Base-by-base conservation (phyloP, 2,797 vertebrate genomes). In the Bovichtus diacanthus region DNA sequence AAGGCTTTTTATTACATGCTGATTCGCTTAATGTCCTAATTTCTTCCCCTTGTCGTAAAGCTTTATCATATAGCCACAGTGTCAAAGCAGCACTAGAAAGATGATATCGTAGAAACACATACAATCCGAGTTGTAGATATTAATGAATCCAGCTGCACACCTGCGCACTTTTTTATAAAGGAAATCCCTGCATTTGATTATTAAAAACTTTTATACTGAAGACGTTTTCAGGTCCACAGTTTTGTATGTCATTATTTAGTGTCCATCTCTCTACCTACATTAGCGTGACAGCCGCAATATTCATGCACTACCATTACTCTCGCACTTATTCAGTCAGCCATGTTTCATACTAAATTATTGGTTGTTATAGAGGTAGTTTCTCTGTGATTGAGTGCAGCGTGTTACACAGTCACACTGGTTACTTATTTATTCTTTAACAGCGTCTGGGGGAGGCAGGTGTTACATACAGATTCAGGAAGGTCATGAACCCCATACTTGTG, bases 351-450 rank as follows among this genome's bases (percentile, higher is more conserved):
- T 75, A 63, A 83, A 76, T 75, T 13, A 78, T 29, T 66, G 51
- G 49, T 55, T 59, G 29, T 74, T 58, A 38, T 11, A 44, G 67
- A 73, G 59, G 53, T 67, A 76, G 70, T 54, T 68, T 58, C 55
- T 76, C 31, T 82, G 59, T 74, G 66, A 83, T 72, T 56, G 70
- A 81, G 34, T 79, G 53, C 67, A 54, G 39, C 13, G 16, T 72
- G 50, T 66, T 70, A 49, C 46, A 50, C 29, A 64, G 62, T 11
- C 50, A 39, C 46, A 15, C 5, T 53, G 31, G 53, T 65, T 75
- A 47, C 11, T 59, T 69, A 38, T 62, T 77, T 64, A 66, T 49
- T 75, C 41, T 63, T 36, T 21, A 62, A 34, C 60, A 19, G 47
- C 60, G 68, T 51, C 43, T 16, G 12, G 21, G 63, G 68, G 59